Base-by-base conservation (phyloP, 35 echinoderm and acorn worm species). In the Apostichopus californicus region DNA sequence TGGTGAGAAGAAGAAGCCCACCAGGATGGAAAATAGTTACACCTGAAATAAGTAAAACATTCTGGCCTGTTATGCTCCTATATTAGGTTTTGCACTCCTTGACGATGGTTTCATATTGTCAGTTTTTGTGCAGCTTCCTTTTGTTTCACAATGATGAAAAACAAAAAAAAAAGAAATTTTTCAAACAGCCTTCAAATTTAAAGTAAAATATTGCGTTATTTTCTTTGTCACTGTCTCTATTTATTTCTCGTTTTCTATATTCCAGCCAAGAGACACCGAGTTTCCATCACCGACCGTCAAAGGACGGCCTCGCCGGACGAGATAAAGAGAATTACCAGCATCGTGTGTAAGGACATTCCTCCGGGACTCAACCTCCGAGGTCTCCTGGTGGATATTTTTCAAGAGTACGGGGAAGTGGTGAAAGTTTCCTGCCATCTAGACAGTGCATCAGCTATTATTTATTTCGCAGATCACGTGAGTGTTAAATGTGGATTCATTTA, bases 401-500 rank as follows among this genome's bases (percentile, higher is more conserved):
- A 72, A 8, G 79, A 94, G 87, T 94, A 84, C 86, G 95, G 95
- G 6, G 11, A 78, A 65, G 93, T 97, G 6, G 92, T 25, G 8
- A 94, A 90, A 75, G 91, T 91, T 12, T 17, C 54, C 65, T 55
- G 82, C 55, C 77, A 93, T 34, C 93, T 91, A 10, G 59, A 73
- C 9, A 94, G 81, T 18, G 57, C 56, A 5, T 60, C 91, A 22
- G 93, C 95, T 6, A 78, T 90, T 72, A 77, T 97, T 1, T 61
- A 92, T 34, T 97, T 94, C 75, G 78, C 65, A 24, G 73, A 97
- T 92, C 95, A 97, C 79, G 95, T 97, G 82, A 94, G 96, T 97
- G 15, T 75, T 18, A 20, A 75, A 18, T 68, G 64, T 68, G 9
- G 9, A 68, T 68, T 68, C 5, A 17, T 68, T 68, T 68, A 68